phyloP scores from a whole-genome alignment of 2,888 invertebrate genomes.

The Tetranychus piercei region DNA sequence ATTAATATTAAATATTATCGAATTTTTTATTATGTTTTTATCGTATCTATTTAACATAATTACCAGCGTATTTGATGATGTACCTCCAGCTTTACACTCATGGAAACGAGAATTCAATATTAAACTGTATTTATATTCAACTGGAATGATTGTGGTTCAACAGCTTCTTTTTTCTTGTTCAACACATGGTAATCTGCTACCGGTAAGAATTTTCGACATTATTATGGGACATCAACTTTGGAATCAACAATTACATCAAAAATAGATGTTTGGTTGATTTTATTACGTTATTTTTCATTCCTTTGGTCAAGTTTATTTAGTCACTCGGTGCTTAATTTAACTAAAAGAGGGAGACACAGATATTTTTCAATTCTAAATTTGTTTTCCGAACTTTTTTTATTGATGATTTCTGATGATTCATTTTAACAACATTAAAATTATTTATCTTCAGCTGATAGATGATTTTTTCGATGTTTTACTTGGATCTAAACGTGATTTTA shows the following conservation, averaged over 20 bases:
- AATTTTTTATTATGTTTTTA: background rate
- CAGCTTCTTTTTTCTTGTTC: conserved; percentile 19
- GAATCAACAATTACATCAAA: too few relatives aligned
- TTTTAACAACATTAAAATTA: background rate
- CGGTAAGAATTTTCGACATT: background rate
- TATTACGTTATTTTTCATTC: too few relatives aligned
- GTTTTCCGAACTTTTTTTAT: background rate
- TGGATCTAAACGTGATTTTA: conserved; percentile 15
- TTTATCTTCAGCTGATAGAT: conserved; percentile 7
- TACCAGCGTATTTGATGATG: conserved; percentile 19
- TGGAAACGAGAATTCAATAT: conserved; percentile 19
- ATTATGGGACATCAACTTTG: background rate
- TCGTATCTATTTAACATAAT: background rate
- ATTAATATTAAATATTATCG: background rate
- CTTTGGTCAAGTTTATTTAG: too few relatives aligned
- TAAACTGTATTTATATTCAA: conserved; percentile 16
- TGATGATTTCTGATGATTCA: background rate
- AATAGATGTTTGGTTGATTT: too few relatives aligned
- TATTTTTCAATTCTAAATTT: background rate
- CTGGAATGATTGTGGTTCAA: conserved; percentile 19
- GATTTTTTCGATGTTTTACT: conserved; percentile 16
- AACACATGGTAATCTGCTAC: conserved; percentile 19
- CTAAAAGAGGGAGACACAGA: too few relatives aligned
- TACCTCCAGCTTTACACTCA: conserved; percentile 11
- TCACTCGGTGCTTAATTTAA: too few relatives aligned